Conservation (phyloP, 2,888 invertebrate genomes). For the Anoplius nigerrimus region DNA sequence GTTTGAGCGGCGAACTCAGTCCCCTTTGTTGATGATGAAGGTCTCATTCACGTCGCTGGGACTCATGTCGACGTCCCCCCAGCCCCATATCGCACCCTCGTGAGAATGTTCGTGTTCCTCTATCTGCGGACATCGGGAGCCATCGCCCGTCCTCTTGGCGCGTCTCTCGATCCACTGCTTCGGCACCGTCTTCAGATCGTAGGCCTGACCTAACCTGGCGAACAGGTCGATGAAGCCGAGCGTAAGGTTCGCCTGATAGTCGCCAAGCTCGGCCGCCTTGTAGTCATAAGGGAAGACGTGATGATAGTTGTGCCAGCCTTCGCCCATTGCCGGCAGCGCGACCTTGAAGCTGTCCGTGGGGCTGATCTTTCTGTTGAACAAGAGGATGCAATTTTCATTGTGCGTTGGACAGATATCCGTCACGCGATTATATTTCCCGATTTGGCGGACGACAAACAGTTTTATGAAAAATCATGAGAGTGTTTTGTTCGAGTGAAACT, state of each 20-base stretch:
- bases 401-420: too few species aligned
- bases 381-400: too few species aligned
- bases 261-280: conserved; percentile 84
- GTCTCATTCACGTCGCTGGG: conserved; percentile 80
- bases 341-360: conserved; percentile 84
- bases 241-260: conserved; percentile 80
- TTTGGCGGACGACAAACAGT: too few species aligned
- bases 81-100: conserved; percentile 83
- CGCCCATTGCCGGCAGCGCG: conserved; percentile 82
- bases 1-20: conserved; percentile 22
- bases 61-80: conserved; percentile 87
- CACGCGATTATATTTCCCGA: too few species aligned
- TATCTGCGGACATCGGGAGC: conserved; percentile 73
- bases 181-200: conserved; percentile 89
- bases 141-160: conserved; percentile 85
- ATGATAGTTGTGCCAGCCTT: conserved; percentile 94
- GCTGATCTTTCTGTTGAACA: conserved; percentile 76
- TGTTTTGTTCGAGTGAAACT: too few species aligned
- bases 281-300: conserved; percentile 92
- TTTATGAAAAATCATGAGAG: too few species aligned
- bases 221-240: conserved; percentile 82
- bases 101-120: conserved; percentile 76
- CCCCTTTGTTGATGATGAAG: conserved; percentile 65
- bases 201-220: conserved; percentile 86
- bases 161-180: conserved; percentile 83